Conservation (phyloP, 2,888 invertebrate species). For the Sarcophaga carnaria region DNA sequence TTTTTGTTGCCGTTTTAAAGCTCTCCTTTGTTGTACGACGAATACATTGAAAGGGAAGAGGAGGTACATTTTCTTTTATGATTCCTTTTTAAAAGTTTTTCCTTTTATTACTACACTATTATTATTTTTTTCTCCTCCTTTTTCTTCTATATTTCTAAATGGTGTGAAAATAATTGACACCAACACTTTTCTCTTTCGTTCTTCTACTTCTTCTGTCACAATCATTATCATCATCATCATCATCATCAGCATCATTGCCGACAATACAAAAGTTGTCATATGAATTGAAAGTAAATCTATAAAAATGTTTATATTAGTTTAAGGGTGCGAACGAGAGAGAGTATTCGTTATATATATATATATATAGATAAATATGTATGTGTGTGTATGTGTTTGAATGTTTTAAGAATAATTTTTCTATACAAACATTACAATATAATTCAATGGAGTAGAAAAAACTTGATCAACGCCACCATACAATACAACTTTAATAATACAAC, state of each 20-base stretch:
- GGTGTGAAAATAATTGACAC: constrained; percentile 69
- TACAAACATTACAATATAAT: constrained; percentile 64
- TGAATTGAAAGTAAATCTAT: constrained; percentile 16
- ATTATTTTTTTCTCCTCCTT: not conserved
- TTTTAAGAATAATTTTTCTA: constrained; percentile 27
- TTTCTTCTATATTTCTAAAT: constrained; percentile 37
- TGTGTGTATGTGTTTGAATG: not conserved
- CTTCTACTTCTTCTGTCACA: not conserved
- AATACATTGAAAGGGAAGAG: too few species aligned
- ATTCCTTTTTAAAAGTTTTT: not conserved
- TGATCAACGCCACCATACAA: constrained; percentile 39
- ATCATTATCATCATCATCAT: too few species aligned
- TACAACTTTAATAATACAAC: constrained; percentile 30
- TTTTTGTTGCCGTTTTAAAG: too few species aligned
- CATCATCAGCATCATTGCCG: not conserved
- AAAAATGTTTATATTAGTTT: not conserved
- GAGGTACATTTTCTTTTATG: too few species aligned
- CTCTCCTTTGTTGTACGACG: too few species aligned
- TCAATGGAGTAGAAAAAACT: constrained; percentile 65
- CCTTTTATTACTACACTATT: not conserved
- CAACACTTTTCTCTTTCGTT: constrained; percentile 28
- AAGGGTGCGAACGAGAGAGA: not conserved
- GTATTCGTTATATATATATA: too few species aligned
- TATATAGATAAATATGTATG: too few species aligned
- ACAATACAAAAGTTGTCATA: constrained; percentile 1